These are phyloP conservation scores for Hypselothyrea guttata DNA, from an alignment of 2,888 invertebrate species.

Conservation along the genomic window DNA sequence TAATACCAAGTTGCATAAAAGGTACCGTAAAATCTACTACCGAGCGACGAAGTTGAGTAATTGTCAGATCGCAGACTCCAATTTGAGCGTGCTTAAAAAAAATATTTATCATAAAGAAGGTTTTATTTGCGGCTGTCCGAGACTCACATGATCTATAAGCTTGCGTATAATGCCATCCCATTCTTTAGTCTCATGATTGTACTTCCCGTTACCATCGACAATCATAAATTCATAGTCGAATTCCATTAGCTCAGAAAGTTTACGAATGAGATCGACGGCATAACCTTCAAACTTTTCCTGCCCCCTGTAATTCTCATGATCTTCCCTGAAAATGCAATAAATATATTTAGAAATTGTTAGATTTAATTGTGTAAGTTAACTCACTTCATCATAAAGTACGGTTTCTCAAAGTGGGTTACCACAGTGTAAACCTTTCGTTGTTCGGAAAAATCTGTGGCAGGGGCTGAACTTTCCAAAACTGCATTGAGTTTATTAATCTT, in stretches of 20 bases:
- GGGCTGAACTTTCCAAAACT: slow-evolving; percentile 41
- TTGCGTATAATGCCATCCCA: slow-evolving; percentile 91
- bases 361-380: slow-evolving; percentile 82
- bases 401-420: slow-evolving; percentile 89
- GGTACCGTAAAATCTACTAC: slow-evolving; percentile 97
- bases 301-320: slow-evolving; percentile 83
- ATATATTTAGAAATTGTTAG: no score
- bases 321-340: slow-evolving; percentile 73
- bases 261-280: slow-evolving; percentile 93
- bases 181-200: slow-evolving; percentile 87
- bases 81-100: slow-evolving; percentile 92
- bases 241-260: slow-evolving; percentile 87
- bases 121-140: background rate
- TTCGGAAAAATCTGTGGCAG: slow-evolving; percentile 84
- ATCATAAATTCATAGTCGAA: slow-evolving; percentile 89
- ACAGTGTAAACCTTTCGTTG: slow-evolving; percentile 86
- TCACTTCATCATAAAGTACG: slow-evolving; percentile 86
- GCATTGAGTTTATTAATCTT: slow-evolving; percentile 43
- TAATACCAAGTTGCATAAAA: slow-evolving; percentile 97
- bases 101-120: background rate
- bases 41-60: slow-evolving; percentile 93
- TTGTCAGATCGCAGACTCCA: slow-evolving; percentile 97
- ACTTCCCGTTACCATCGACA: slow-evolving; percentile 88
- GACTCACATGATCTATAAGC: slow-evolving; percentile 88
- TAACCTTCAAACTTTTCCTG: slow-evolving; percentile 93